Percentiles rank a stretch among this genome's conserved stretches.
These are phyloP conservation scores for Aptenodytes patagonicus DNA, from an alignment of 2,113 vertebrate species.

Conservation along the genomic window DNA sequence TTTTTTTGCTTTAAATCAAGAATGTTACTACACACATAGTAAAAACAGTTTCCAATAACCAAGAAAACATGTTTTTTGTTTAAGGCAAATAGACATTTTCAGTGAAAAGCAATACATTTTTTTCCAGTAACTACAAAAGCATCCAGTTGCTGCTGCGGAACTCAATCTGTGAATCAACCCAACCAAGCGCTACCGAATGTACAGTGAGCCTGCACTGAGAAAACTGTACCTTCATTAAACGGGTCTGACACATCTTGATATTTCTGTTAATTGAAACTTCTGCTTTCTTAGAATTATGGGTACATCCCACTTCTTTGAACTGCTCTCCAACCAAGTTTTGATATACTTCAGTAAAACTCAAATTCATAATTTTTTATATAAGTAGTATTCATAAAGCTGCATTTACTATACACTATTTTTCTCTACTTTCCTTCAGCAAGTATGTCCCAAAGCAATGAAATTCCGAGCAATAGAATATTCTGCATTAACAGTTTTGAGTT, in stretches of 20 bases:
- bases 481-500: neutral
- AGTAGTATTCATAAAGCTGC: neutral
- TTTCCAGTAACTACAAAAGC: neutral
- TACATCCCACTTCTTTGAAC: neutral
- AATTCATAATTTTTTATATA: neutral
- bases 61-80: neutral
- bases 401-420: neutral
- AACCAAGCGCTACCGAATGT: accelerated
- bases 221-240: neutral
- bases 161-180: neutral
- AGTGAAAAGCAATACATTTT: neutral
- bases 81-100: neutral
- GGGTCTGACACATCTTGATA: neutral
- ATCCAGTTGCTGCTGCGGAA: neutral
- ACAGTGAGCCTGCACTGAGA: neutral
- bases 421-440: neutral
- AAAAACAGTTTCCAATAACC: neutral
- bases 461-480: accelerated
- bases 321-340: neutral
- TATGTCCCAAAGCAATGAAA: neutral
- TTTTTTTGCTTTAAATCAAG: neutral
- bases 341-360: neutral
- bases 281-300: neutral
- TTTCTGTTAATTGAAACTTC: neutral
- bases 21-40: neutral